Percentiles rank a stretch among this genome's conserved stretches.
phyloP scores from a whole-genome alignment of 35 echinoderm and acorn worm species.

The Nesometra sesokonis region DNA sequence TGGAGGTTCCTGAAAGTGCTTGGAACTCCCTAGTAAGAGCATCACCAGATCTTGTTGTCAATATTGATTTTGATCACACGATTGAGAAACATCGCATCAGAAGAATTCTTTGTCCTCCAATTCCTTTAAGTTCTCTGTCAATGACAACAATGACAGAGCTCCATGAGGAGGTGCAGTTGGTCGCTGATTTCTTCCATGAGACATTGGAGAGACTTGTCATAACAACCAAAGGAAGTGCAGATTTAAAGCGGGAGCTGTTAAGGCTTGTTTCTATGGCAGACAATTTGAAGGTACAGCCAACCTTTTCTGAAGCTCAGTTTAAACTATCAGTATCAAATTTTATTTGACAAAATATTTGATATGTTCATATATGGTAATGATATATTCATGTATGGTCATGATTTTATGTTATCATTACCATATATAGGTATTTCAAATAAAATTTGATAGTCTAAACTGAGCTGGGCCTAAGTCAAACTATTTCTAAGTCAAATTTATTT shows the following conservation, averaged over 20 bases:
- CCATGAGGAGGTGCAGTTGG: constrained; percentile 46
- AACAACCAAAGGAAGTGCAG: constrained; percentile 51
- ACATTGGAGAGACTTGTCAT: constrained; percentile 70
- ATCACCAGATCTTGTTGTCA: constrained; percentile 49
- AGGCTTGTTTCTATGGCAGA: constrained; percentile 35
- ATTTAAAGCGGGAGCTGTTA: constrained; percentile 49
- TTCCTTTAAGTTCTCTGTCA: constrained; percentile 53
- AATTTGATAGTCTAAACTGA: no score
- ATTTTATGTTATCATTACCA: no score
- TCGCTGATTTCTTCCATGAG: constrained; percentile 36
- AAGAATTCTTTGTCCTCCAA: constrained; percentile 64
- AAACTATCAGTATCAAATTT: no score
- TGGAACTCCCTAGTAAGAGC: constrained; percentile 50
- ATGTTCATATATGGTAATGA: no score
- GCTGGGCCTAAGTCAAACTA: no score
- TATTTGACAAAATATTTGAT: no score
- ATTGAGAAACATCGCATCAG: constrained; percentile 68
- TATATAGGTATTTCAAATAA: no score
- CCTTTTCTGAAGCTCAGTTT: no score
- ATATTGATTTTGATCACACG: constrained; percentile 83
- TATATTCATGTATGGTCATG: no score
- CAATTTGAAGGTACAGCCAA: constrained; percentile 35
- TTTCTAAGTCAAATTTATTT: no score
- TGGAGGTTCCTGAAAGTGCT: constrained; percentile 32
- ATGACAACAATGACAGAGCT: constrained; percentile 61